phyloP scores from a whole-genome alignment of 2,888 invertebrate species.

The Bimastos eiseni region DNA sequence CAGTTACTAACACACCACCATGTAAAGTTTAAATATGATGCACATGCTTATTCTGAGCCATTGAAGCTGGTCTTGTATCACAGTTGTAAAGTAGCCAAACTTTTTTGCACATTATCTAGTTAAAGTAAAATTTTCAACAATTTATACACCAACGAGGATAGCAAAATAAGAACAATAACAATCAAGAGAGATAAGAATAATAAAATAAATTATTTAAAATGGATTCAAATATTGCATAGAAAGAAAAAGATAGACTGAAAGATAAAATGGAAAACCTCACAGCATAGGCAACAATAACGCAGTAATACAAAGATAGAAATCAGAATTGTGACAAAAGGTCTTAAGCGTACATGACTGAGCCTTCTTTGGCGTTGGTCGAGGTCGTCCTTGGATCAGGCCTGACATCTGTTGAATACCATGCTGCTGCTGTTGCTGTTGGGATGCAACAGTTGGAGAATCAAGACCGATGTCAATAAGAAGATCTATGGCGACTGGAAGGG shows the following conservation, averaged over 20 bases:
- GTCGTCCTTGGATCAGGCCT: constrained; percentile 63
- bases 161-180: not conserved
- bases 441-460: constrained; percentile 20
- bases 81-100: no score
- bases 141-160: not conserved
- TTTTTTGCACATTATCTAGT: not conserved
- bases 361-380: constrained; percentile 80
- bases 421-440: not conserved
- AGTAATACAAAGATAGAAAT: not conserved
- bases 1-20: no score
- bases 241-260: not conserved
- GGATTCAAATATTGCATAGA: not conserved
- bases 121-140: not conserved
- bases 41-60: no score
- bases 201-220: not conserved
- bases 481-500: not conserved
- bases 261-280: not conserved
- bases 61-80: no score
- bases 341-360: constrained; percentile 50
- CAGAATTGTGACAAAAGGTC: not conserved
- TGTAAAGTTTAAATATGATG: no score
- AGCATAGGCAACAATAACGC: not conserved
- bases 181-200: not conserved
- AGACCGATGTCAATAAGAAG: constrained; percentile 31
- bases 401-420: constrained; percentile 14